phyloP scores from a whole-genome alignment of 2,797 vertebrate species.

The Macrochelys suwanniensis region DNA sequence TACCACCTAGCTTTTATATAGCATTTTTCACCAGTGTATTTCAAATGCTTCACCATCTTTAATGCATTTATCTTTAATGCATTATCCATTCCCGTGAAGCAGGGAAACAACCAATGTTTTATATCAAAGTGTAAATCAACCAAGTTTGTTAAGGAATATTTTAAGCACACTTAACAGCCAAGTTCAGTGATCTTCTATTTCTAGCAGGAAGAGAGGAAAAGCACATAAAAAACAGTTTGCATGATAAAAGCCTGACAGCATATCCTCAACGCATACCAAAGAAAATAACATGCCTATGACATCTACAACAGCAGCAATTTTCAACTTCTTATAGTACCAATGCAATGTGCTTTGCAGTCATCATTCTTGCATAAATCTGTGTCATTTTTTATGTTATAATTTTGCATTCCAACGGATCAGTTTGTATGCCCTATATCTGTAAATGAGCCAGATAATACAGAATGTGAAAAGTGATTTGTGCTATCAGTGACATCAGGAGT shows the following conservation, averaged over 20 bases:
- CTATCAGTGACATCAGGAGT: constrained; percentile 82
- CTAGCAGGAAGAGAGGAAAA: constrained; percentile 65
- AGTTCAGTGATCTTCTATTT: constrained; percentile 69
- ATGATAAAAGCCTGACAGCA: constrained; percentile 77
- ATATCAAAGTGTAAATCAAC: constrained; percentile 69
- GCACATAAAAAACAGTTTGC: constrained; percentile 67
- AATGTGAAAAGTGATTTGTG: constrained; percentile 80
- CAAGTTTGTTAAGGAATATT: constrained; percentile 73
- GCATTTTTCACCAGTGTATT: no score
- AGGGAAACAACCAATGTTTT: constrained; percentile 55
- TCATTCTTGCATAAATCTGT: constrained; percentile 79
- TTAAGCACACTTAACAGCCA: constrained; percentile 72
- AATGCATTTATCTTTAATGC: not conserved
- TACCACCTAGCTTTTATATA: not conserved
- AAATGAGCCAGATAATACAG: constrained; percentile 81
- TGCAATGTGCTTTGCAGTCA: constrained; percentile 70
- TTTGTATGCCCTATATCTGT: constrained; percentile 70
- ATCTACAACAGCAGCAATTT: constrained; percentile 84
- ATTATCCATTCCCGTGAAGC: not conserved
- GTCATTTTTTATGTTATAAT: constrained; percentile 74
- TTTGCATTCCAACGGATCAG: constrained; percentile 76
- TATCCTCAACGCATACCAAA: constrained; percentile 75
- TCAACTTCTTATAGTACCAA: constrained; percentile 72
- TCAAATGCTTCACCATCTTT: not conserved
- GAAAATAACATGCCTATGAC: constrained; percentile 77